Evolutionary conservation across 2,888 invertebrate species (phyloP).

Genomic region (Baccha elongata): DNA sequence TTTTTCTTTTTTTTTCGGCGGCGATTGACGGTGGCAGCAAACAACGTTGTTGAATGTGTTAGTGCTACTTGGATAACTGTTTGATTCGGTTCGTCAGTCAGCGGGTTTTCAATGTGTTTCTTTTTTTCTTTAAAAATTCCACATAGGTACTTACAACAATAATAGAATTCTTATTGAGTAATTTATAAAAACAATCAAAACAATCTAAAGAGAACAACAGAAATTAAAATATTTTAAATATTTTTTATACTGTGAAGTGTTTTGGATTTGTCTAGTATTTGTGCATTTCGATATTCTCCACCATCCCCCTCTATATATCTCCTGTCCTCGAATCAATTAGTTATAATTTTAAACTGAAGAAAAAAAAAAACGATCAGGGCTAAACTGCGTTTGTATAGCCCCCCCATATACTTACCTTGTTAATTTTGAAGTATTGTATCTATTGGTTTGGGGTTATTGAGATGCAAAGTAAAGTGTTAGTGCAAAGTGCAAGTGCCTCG

Average conservation of each 20-base stretch:
- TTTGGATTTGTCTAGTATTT: constrained; percentile 52
- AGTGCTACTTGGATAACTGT: constrained; percentile 74
- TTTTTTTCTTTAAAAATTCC: constrained; percentile 24
- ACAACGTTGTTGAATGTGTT: constrained; percentile 71
- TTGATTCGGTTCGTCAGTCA: constrained; percentile 74
- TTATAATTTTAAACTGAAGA: constrained; percentile 51
- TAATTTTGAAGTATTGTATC: constrained; percentile 57
- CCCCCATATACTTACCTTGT: constrained; percentile 34
- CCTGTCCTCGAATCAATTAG: constrained; percentile 32
- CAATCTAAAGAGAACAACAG: constrained; percentile 17
- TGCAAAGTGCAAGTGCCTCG: constrained; percentile 71
- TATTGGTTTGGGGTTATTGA: constrained; percentile 67
- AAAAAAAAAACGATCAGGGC: constrained; percentile 30
- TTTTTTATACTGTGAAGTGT: constrained; percentile 44
- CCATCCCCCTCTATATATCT: neutral
- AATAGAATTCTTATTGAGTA: constrained; percentile 27
- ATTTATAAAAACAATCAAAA: constrained; percentile 38
- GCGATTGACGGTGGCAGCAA: constrained; percentile 59
- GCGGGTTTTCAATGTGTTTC: constrained; percentile 61
- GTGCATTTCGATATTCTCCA: constrained; percentile 23
- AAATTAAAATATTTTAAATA: constrained; percentile 20
- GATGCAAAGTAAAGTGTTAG: constrained; percentile 66
- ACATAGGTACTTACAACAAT: too few relatives aligned
- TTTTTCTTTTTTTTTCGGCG: constrained; percentile 65
- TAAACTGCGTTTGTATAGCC: constrained; percentile 46